Conservation (phyloP, 2,113 vertebrate species). For the Fulica atra region DNA sequence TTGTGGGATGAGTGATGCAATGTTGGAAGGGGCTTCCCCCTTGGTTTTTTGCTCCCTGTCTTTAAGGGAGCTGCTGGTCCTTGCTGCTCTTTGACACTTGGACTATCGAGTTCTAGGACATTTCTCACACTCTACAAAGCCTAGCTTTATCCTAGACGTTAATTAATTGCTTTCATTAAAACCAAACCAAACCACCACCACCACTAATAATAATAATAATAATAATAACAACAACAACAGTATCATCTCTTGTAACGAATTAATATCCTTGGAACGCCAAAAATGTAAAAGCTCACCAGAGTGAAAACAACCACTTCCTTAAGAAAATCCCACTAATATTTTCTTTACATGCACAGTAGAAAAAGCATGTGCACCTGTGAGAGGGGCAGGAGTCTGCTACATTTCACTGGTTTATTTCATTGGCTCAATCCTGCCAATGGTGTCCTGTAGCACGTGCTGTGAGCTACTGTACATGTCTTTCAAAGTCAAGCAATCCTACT, state of each 20-base stretch:
- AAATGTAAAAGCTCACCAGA: not conserved
- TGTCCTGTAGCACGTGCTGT: not conserved
- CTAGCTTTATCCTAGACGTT: not conserved
- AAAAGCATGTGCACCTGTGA: not conserved
- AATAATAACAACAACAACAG: too few relatives aligned
- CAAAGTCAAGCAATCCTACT: conserved; percentile 7
- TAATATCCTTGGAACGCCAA: not conserved
- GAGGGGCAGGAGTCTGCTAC: not conserved
- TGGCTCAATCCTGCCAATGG: not conserved
- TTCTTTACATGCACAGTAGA: not conserved
- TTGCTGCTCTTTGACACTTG: not conserved
- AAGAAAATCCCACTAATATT: not conserved
- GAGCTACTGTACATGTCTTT: not conserved
- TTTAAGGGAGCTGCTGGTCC: not conserved
- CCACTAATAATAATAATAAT: too few relatives aligned
- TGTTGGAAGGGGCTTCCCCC: not conserved
- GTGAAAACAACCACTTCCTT: not conserved
- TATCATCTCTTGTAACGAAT: not conserved
- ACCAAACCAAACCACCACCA: too few relatives aligned
- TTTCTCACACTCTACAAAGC: not conserved
- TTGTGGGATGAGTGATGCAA: not conserved
- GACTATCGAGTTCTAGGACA: not conserved
- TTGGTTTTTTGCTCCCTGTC: not conserved
- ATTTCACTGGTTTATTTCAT: not conserved
- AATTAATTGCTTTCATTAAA: not conserved